Evolutionary conservation across 2,797 vertebrate species (phyloP).

Genomic region (Macroramphosus scolopax): DNA sequence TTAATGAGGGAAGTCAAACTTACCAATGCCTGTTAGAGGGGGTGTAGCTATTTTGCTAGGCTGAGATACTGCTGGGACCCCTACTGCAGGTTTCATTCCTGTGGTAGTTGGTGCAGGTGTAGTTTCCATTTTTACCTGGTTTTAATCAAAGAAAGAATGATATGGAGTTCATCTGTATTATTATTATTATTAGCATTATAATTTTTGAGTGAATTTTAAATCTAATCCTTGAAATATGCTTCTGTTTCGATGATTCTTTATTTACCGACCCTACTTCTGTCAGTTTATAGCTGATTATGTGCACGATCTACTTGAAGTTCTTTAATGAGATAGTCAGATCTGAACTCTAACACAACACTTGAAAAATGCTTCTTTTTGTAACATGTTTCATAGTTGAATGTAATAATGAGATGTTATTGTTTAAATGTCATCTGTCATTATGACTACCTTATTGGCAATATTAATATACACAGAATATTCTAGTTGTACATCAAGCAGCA

Average conservation of each 20-base stretch:
- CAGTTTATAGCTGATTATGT: too few species aligned
- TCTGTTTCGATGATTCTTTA: too few species aligned
- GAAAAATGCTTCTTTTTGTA: conserved; percentile 1
- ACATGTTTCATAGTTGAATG: too few species aligned
- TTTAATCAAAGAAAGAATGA: conserved; percentile 25
- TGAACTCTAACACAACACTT: too few species aligned
- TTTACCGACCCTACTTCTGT: too few species aligned
- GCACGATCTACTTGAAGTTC: not conserved
- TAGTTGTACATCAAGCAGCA: too few species aligned
- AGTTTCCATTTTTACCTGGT: conserved; percentile 83
- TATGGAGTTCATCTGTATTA: not conserved
- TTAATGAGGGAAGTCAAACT: conserved; percentile 32
- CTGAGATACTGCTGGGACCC: conserved; percentile 68
- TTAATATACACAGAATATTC: not conserved
- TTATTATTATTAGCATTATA: too few species aligned
- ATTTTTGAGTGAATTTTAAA: too few species aligned
- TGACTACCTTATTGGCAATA: conserved; percentile 3
- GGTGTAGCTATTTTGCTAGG: conserved; percentile 79
- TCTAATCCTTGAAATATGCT: too few species aligned
- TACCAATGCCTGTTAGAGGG: conserved; percentile 85
- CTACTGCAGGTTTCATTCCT: conserved; percentile 74
- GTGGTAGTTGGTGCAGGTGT: conserved; percentile 62
- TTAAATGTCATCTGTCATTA: not conserved
- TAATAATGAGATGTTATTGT: conserved; percentile 2
- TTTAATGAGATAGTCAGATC: conserved; percentile 3